Evolutionary conservation across 2,888 invertebrate genomes (phyloP), one percentile per base, ranked within the genome.

Genomic region (Patella depressa): DNA sequence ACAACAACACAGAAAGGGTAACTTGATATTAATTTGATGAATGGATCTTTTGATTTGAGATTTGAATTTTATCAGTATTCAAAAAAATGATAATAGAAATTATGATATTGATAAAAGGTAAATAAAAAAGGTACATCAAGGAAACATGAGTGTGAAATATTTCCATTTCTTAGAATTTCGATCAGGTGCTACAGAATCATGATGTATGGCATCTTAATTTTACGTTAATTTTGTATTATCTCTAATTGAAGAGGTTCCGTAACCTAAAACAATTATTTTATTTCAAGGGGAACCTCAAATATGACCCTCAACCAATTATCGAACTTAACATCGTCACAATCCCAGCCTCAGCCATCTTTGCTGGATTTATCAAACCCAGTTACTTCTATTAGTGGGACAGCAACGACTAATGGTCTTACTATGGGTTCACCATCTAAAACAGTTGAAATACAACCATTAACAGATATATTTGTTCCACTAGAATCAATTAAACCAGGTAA

Each of bases 401-500:
- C 81, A 53, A 75, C 81, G 74, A 79, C 84, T 71, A 78, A 74
- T 78, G 78, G 76, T 34, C 75, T 81, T 53, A 71, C 45, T 45
- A 76, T 14, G 71, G 81, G 74, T 29, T 57, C 77, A 15, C 73
- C 84, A 15, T 81, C 85, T 19, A 85, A 86, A 59, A 91, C 92
- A 82, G 85, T 88, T 53, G 93, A 93, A 83, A 90, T 93, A 45
- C 93, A 93, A 87, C 92, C 93, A 2, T 89, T 95, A 80, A 94
- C 93, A 3, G 95, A 97, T 88, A 94, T 97, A 75, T 93, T 93
- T 88, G 94, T 97, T 73, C 94, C 95, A 15, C 91, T 97, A 84
- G 94, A 96, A 87, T 94, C 94, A 85, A 95, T 97, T 74, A 94
- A 94, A 87, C 96, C 97, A 59, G 95, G 94, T 93, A 88, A 85